Evolutionary conservation across 2,113 vertebrate genomes (phyloP), one percentile per base, ranked within the genome.

Genomic region (Scomber colias): DNA sequence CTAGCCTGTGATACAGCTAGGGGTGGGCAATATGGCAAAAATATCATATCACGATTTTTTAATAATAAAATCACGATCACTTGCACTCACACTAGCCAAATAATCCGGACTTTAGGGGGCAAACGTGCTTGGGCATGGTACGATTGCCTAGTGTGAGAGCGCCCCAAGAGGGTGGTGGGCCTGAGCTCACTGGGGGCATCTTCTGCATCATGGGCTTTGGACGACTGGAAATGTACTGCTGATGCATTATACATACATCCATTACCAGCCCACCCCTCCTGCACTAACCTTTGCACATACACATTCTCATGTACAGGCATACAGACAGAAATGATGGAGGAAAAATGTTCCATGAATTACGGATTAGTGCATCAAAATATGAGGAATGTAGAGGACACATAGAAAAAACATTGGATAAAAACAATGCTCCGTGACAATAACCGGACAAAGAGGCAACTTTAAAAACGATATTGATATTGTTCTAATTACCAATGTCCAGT

Each of bases 231-330:
- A 86, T 84, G 60, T 54, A 74, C 63, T 75, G 40, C 60, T 84
- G 73, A 81, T 90, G 84, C 77, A 92, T 92, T 87, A 90, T 89
- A 89, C 49, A 93, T 89, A 27, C 30, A 69, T 89, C 89, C 84
- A 92, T 92, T 91, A 85, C 51, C 66, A 76, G 17, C 57, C 30
- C 14, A 19, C 10, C 9, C 46, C 10, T 15, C 16, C 65, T 60
- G 19, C 70, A 85, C 46, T 45, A 62, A 78, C 63, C 70, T 78
- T 27, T 5, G 21, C 55, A 31, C 44, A 60, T 14, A 62, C 50
- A 66, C 27, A 66, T 11, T 31, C 21, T 57, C 60, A 77, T 31
- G 51, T 66, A 16, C 35, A 71, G 53, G 19, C 49, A 50, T 64
- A 79, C 65, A 80, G 40, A 59, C 53, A 66, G 31, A 68, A 17